A percentile compares a stretch with the other conserved stretches of the same genome.
These are phyloP conservation scores for Stictocephala bisonia DNA, from an alignment of 2,888 invertebrate species.

Conservation along the genomic window DNA sequence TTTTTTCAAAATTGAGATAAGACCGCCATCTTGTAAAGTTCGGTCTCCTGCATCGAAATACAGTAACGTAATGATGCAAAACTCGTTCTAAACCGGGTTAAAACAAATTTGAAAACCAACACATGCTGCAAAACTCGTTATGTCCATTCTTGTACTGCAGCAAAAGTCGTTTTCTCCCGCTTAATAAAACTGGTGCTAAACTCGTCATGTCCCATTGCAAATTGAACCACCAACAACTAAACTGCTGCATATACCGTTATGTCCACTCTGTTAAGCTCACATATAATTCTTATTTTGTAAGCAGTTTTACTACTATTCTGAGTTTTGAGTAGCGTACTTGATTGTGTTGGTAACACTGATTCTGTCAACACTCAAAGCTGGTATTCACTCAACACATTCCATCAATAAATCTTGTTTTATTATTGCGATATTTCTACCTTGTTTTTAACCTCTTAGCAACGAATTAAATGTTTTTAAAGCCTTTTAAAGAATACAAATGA, in stretches of 20 bases:
- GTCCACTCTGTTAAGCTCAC: conserved; percentile 9
- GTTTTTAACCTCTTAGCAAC: background rate
- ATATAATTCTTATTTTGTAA: conserved; percentile 5
- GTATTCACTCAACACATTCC: background rate
- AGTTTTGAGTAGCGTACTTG: background rate
- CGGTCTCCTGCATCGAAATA: conserved; percentile 25
- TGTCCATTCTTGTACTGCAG: background rate
- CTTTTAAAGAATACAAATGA: background rate
- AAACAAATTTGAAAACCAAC: conserved; percentile 24
- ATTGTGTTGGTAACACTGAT: background rate
- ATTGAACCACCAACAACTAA: conserved; percentile 21
- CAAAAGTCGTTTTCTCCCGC: background rate
- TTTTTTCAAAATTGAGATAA: conserved; percentile 25
- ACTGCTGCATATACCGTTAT: conserved; percentile 32
- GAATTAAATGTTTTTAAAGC: background rate
- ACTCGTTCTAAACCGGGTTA: background rate
- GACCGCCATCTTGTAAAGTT: conserved; percentile 22
- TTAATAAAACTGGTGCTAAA: background rate
- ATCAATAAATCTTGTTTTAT: background rate
- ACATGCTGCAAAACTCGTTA: background rate
- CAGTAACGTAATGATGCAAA: too few species aligned
- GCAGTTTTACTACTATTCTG: background rate
- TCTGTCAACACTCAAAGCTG: background rate
- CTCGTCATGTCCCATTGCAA: conserved; percentile 37
- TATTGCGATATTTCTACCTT: too few species aligned